Percentiles rank a stretch among this genome's conserved stretches.
Evolutionary conservation across 2,888 invertebrate species (phyloP).

Genomic region (Dasypogon diadema): DNA sequence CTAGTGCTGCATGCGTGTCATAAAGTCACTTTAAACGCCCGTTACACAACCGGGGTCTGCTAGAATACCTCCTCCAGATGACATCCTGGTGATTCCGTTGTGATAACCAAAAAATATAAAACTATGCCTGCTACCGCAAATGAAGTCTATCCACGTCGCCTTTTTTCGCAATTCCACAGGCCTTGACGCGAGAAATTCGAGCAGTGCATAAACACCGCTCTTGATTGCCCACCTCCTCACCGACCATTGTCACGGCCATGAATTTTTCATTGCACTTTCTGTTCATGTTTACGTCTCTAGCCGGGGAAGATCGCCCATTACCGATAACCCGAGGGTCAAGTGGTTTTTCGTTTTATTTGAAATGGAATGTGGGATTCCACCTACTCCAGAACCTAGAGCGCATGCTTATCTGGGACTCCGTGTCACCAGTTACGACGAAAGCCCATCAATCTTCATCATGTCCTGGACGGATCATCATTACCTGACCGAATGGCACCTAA

Average conservation of each 20-base stretch:
- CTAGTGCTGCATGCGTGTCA: slow-evolving; percentile 27
- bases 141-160: slow-evolving; percentile 41
- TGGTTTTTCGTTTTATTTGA: slow-evolving; percentile 15
- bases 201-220: neutral
- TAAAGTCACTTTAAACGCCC: slow-evolving; percentile 45
- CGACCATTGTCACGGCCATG: slow-evolving; percentile 16
- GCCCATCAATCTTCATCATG: slow-evolving; percentile 38
- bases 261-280: slow-evolving; percentile 45
- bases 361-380: slow-evolving; percentile 33
- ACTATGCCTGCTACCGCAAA: slow-evolving; percentile 8
- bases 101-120: slow-evolving; percentile 45
- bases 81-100: slow-evolving; percentile 25
- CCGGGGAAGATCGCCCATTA: slow-evolving; percentile 32
- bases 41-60: slow-evolving; percentile 35
- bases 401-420: neutral
- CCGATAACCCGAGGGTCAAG: slow-evolving; percentile 45
- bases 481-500: slow-evolving; percentile 31
- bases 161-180: slow-evolving; percentile 35
- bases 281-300: slow-evolving; percentile 43
- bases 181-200: slow-evolving; percentile 15
- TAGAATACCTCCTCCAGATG: slow-evolving; percentile 3
- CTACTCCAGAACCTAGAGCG: neutral
- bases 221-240: neutral
- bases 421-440: slow-evolving; percentile 28
- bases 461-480: slow-evolving; percentile 31